These are phyloP conservation scores for Proales similis DNA, from an alignment of 1,140 invertebrate species.

Conservation along the genomic window DNA sequence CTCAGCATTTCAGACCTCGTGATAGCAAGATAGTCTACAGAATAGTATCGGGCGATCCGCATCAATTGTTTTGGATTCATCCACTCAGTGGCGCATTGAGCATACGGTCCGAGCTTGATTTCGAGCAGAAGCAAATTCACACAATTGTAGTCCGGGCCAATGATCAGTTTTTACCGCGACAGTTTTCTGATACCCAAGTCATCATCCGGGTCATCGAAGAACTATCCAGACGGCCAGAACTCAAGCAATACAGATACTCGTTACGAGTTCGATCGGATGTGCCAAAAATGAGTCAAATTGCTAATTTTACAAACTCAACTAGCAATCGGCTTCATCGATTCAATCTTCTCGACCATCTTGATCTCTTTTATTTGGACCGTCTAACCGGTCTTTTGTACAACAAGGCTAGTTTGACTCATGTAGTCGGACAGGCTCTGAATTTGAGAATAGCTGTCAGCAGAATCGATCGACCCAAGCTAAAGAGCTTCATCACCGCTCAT, in stretches of 20 bases:
- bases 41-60: background rate
- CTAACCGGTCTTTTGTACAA: constrained; percentile 9
- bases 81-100: background rate
- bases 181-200: too few species aligned
- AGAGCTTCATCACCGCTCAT: too few species aligned
- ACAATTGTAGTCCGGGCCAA: background rate
- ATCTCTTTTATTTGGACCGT: constrained; percentile 26
- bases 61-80: constrained; percentile 13
- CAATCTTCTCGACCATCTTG: constrained; percentile 20
- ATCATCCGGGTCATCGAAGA: too few species aligned
- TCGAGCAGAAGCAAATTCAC: background rate
- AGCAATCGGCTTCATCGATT: constrained; percentile 2
- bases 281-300: constrained; percentile 35
- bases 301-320: background rate
- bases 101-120: background rate
- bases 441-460: too few species aligned
- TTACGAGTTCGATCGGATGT: background rate
- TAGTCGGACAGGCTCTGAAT: too few species aligned
- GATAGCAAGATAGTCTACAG: constrained; percentile 2
- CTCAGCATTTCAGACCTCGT: background rate
- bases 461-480: too few species aligned
- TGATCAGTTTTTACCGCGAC: too few species aligned
- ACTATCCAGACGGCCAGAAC: background rate
- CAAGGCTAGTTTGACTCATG: constrained; percentile 21
- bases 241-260: background rate